Evolutionary conservation across 2,113 vertebrate genomes (phyloP), one percentile per base, ranked within the genome.

Genomic region (Menidia beryllina): DNA sequence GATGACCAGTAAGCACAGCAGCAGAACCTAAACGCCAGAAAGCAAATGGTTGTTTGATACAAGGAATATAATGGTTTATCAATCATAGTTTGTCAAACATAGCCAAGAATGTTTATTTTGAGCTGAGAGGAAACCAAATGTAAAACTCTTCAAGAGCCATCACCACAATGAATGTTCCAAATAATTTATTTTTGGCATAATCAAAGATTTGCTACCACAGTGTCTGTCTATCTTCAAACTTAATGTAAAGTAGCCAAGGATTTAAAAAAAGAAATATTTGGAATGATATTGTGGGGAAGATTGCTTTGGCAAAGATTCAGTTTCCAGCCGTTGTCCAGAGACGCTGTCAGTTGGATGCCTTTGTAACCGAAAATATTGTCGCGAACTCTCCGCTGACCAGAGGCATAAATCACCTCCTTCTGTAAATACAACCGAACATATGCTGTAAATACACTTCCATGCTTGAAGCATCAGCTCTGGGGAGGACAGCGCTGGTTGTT

Each of bases 1-100:
- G 65, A 87, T 4, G 36, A 86, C 73, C 80, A 94, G 76, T 9
- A 93, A 55, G 25, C 75, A 76, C 48, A 93, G 75, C 62, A 93
- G 73, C 67, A 91, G 49, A 9, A 91, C 70, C 93, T 94, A 12
- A 4, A 74, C 45, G 1, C 1, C 56, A 80, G 51, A 77, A 12
- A 47, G 30, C 27, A 82, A 49, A 52, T 34, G 13, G 20, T 11
- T 51, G 14, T 36, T 66, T 43, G 23, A 34, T 21, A 41, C 24
- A 20, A 15, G 26, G 8, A 25, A 61, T 30, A 56, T 19, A 47
- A 51, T 17, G 38, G 21, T n/a, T 60, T 19, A 24, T 26, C 36
- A n/a, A 26, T 25, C 48, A n/a, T 9, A 21, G n/a, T 7, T n/a
- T 45, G 1, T 24, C 4, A 38, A 51, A 66, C 25, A 50, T 1